Evolutionary conservation across 2,797 vertebrate species (phyloP).

Genomic region (Chelon auratus): DNA sequence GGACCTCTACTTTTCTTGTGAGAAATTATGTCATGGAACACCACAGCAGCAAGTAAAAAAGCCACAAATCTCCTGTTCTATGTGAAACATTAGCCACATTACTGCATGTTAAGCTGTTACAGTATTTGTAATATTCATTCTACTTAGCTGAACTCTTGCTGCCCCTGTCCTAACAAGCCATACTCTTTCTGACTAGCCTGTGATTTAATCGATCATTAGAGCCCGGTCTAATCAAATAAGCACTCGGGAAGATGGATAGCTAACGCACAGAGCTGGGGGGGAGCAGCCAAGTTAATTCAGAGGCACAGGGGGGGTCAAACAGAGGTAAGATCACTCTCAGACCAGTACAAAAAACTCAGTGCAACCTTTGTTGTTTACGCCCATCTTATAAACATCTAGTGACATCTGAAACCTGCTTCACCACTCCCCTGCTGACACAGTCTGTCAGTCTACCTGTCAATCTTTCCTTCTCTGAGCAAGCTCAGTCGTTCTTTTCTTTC

Average conservation of each 20-base stretch:
- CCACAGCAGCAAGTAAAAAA: constrained; percentile 27
- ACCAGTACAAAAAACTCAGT: constrained; percentile 38
- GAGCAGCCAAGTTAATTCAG: constrained; percentile 67
- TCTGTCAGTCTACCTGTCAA: constrained; percentile 68
- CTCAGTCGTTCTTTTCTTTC: constrained; percentile 38
- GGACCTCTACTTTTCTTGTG: constrained; percentile 67
- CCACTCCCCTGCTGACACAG: constrained; percentile 57
- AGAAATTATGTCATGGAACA: constrained; percentile 68
- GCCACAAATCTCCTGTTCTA: constrained; percentile 57
- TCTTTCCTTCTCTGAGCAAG: constrained; percentile 41
- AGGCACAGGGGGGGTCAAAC: constrained; percentile 66
- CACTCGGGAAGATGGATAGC: constrained; percentile 66
- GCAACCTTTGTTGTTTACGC: constrained; percentile 51
- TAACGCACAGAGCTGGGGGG: constrained; percentile 50
- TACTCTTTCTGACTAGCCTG: constrained; percentile 65
- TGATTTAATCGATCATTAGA: constrained; percentile 82
- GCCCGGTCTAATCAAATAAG: constrained; percentile 79
- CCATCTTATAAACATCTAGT: constrained; percentile 64
- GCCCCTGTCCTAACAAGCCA: constrained; percentile 69
- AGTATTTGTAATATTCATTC: constrained; percentile 64
- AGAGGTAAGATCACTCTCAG: constrained; percentile 67
- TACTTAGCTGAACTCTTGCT: constrained; percentile 65
- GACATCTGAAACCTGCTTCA: constrained; percentile 61
- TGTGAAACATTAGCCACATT: constrained; percentile 57
- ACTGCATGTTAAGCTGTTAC: constrained; percentile 54